Evolutionary conservation across 2,113 vertebrate species (phyloP), one percentile per base, ranked within the genome.

Genomic region (Pleuronectes platessa): DNA sequence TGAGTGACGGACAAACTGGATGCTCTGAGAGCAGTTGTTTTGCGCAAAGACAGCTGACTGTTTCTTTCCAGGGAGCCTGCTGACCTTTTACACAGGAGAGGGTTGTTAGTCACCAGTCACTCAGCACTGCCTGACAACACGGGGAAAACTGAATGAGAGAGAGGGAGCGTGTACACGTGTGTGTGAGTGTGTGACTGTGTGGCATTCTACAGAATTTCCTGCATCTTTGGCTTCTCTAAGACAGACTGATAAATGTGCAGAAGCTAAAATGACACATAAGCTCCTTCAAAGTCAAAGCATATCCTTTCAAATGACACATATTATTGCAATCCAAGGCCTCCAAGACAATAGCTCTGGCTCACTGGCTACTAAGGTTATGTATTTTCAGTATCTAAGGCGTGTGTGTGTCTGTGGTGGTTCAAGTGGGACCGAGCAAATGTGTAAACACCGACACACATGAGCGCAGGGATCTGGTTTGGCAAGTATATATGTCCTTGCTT

Each of bases 401-500:
- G 51, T 21, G 18, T 53, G 51, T 53, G 51, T n/a, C 20, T 54
- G 51, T 74, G 79, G 74, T 78, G 74, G 87, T 89, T 92, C 78
- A 84, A 27, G 18, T 55, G 61, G 77, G 69, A 90, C 85, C 74
- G 76, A 85, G 77, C 59, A 78, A 79, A 87, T 79, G 87, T 87
- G 84, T 86, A 89, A 91, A 92, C 87, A 89, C 77, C 86, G 88
- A 88, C 86, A 88, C 85, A 90, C 80, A 89, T 88, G 84, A 90
- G 79, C 37, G 73, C 84, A 78, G 68, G 66, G 80, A 94, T 93
- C 94, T 91, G 90, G 94, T 94, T 94, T 92, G 92, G 90, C 93
- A 90, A 93, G 93, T 91, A 90, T 89, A 85, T 89, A 86, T 91
- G 92, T 90, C 89, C 87, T 89, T 90, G 90, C 92, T 91, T 91